Percentiles rank a stretch among this genome's conserved stretches.
phyloP scores from a whole-genome alignment of 2,797 vertebrate species.

The Pangasius sanitwongsei region DNA sequence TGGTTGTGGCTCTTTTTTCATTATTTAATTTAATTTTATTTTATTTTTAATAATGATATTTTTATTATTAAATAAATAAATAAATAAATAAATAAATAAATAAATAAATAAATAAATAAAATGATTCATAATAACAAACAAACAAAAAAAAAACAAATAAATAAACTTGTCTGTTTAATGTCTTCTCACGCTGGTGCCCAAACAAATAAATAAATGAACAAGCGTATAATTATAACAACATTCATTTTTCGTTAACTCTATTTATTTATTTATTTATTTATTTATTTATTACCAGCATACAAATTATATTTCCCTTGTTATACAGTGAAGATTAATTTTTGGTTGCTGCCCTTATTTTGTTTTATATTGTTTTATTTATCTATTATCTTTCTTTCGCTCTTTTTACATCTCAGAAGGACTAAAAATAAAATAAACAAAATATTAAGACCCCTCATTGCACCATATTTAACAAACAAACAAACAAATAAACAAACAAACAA shows the following conservation, averaged over 20 bases:
- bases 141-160: constrained; percentile 17
- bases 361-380: not conserved
- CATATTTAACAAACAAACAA: not conserved
- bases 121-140: constrained; percentile 1
- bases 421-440: not conserved
- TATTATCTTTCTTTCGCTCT: not conserved
- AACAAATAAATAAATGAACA: constrained; percentile 58
- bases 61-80: not conserved
- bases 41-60: no score
- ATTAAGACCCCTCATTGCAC: not conserved
- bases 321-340: not conserved
- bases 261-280: not conserved
- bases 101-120: not conserved
- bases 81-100: not conserved
- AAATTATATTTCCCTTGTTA: not conserved
- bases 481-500: not conserved
- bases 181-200: not conserved
- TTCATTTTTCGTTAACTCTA: not conserved
- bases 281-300: not conserved
- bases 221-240: not conserved
- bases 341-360: not conserved
- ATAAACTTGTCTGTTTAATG: constrained; percentile 38
- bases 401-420: not conserved
- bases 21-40: no score
- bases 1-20: not conserved